Base-by-base conservation (phyloP, 2,797 vertebrate genomes). In the Pseudocheirus occidentalis region DNA sequence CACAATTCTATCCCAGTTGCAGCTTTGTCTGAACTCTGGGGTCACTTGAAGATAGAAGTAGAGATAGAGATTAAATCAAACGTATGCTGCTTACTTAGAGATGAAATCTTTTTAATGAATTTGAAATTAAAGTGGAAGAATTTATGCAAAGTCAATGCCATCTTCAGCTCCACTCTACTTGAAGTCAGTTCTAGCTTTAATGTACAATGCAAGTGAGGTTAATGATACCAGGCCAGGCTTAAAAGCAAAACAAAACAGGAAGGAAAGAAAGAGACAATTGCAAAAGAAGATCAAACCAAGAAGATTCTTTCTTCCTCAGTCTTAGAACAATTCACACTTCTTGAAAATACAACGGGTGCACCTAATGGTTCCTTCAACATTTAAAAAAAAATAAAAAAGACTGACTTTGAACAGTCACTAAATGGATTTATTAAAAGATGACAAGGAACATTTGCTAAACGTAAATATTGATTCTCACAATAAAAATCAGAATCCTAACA, bases 1-100 rank as follows among this genome's bases (percentile, higher is more conserved):
- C 13, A 12, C 14, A 2, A 62, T 31, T 21, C 9, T 50, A 0
- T 3, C 46, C 52, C 31, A 0, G 18, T 24, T 93, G 62, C 46
- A 0, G 7, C 59, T 92, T 24, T 34, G 0, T 57, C 0, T 0
- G 40, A 92, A 50, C 46, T 1, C 57, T 13, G n/a, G 40, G 11
- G 12, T 53, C n/a, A 40, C 5, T 1, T 34, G 28, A 34, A 95
- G 66, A 28, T 18, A 92, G 92, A 81, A 92, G 59, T 0, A 11
- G n/a, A 95, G 91, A 66, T 34, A 55, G 53, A n/a, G 55, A 55
- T 92, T 27, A 73, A 94, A n/a, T 53, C 40, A 56, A n/a, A 40
- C 9, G 10, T 7, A 40, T 91, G 0, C 54, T n/a, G 0, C 1
- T 52, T 95, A 29, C 54, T 73, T 55, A 28, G 93, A 94, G 56